phyloP scores from a whole-genome alignment of 2,888 invertebrate species.

The Linnaemya vulpina region DNA sequence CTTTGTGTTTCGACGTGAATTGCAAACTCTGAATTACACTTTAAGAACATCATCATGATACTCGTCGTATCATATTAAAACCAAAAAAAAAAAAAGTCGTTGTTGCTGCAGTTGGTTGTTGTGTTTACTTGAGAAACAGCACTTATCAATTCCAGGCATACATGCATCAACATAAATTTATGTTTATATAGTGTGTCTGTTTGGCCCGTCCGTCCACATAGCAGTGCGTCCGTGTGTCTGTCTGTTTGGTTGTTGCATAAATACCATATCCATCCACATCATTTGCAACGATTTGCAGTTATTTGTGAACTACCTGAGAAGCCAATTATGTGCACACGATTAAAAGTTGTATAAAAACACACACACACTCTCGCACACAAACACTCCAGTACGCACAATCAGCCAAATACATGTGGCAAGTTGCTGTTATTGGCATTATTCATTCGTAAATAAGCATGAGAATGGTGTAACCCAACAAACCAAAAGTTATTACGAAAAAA shows the following conservation, averaged over 20 bases:
- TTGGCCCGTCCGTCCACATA: constrained; percentile 4
- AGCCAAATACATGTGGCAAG: constrained; percentile 15
- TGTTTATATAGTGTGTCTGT: constrained; percentile 44
- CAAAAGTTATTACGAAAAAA: constrained; percentile 46
- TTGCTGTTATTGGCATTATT: constrained; percentile 32
- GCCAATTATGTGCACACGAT: constrained; percentile 76
- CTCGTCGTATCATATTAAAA: background rate
- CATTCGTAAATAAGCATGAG: constrained; percentile 21
- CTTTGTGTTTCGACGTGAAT: background rate
- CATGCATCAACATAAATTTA: constrained; percentile 63
- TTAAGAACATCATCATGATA: constrained; percentile 26
- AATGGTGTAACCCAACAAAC: constrained; percentile 55
- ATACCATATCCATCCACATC: constrained; percentile 70
- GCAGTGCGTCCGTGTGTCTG: constrained; percentile 13
- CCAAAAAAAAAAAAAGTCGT: constrained; percentile 30
- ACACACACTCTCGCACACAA: background rate
- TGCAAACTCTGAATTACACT: constrained; percentile 61
- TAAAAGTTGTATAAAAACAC: constrained; percentile 45
- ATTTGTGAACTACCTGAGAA: constrained; percentile 82
- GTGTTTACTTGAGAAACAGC: constrained; percentile 61
- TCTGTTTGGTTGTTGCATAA: constrained; percentile 40
- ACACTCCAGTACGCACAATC: background rate
- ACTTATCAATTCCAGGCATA: constrained; percentile 79
- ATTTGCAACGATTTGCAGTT: constrained; percentile 80
- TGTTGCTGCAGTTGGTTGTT: constrained; percentile 52